Evolutionary conservation across 2,888 invertebrate genomes (phyloP), one percentile per base, ranked within the genome.

Genomic region (Sinotaia quadrata): DNA sequence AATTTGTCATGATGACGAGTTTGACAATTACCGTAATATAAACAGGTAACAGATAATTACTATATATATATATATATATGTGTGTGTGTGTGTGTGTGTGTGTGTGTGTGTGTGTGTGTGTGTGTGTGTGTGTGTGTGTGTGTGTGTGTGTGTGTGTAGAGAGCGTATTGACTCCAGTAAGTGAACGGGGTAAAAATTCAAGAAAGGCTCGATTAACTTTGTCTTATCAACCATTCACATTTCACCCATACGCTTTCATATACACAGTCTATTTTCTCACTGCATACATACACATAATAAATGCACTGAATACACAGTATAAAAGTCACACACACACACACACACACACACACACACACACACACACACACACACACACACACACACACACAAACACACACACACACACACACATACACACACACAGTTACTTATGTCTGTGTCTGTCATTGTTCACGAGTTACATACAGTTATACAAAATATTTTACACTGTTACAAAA

Each of bases 101-200:
- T 31, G 47, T 33, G 33, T 2, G 47, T 47, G 44, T 29, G 44
- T 41, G 59, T 44, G 44, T 59, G 47, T 44, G 29, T 47, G 47
- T 44, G 44, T 59, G 44, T 44, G 44, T 59, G 44, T 44, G 44
- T 59, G 41, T 59, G 44, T 59, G 59, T 21, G 51, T 51, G 51
- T 51, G 51, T 51, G 51, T n/a, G 51, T 51, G 21, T 15, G 21
- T 51, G 51, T 51, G 51, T 15, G 21, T 51, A 15, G 51, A 18
- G 12, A 21, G 51, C 51, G 21, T 51, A 51, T 21, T 8, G 12
- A 51, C 41, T 41, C 41, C 8, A 41, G 10, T 41, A 41, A 8
- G n/a, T n/a, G n/a, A n/a, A n/a, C n/a, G n/a, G n/a, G n/a, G n/a
- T n/a, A n/a, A n/a, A n/a, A n/a, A n/a, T n/a, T n/a, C n/a, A n/a